Evolutionary conservation across 2,113 vertebrate species (phyloP).

Genomic region (Onychostoma macrolepis): DNA sequence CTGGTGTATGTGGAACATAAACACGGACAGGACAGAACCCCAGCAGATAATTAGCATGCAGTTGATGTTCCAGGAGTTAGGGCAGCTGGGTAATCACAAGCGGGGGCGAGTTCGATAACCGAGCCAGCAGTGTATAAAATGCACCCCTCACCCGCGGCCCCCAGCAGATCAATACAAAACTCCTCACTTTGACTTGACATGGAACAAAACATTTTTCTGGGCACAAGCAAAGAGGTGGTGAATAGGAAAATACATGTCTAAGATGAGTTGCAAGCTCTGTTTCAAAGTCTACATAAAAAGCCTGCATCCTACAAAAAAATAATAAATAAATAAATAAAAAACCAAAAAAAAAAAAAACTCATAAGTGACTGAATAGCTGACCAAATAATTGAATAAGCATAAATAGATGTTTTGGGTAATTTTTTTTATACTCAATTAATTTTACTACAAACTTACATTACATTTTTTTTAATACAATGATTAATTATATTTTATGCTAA

Average conservation of each 20-base stretch:
- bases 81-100: slow-evolving; percentile 78
- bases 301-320: too few species aligned
- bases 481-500: not conserved
- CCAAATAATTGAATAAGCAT: too few species aligned
- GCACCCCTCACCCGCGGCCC: slow-evolving; percentile 55
- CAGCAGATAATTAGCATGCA: slow-evolving; percentile 87
- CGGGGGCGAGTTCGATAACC: slow-evolving; percentile 79
- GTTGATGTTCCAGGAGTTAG: slow-evolving; percentile 81
- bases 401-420: too few species aligned
- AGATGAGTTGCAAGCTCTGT: not conserved
- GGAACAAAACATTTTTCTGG: not conserved
- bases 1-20: slow-evolving; percentile 87
- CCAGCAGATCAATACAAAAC: slow-evolving; percentile 62
- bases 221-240: not conserved
- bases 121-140: slow-evolving; percentile 74
- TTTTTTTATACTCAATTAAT: too few species aligned
- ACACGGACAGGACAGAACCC: slow-evolving; percentile 74
- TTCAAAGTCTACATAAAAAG: not conserved
- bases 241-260: not conserved
- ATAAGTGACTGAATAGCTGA: too few species aligned
- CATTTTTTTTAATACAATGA: not conserved
- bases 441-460: too few species aligned
- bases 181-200: slow-evolving; percentile 52
- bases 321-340: too few species aligned
- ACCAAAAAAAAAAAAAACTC: too few species aligned